phyloP scores from a whole-genome alignment of 1,140 invertebrate genomes.

The Dendrolimus kikuchii region DNA sequence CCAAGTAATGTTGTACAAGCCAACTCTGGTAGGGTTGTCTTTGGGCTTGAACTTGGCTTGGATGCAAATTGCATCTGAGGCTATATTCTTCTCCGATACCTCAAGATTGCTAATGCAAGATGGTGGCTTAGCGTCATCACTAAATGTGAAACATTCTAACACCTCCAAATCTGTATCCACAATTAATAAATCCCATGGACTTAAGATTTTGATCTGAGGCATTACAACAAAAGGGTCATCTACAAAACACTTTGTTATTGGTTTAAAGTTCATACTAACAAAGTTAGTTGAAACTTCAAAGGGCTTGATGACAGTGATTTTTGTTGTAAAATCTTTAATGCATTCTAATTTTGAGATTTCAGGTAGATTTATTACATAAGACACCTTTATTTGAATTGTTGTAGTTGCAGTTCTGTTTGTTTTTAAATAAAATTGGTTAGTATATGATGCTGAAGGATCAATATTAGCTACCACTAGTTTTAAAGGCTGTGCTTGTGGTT shows the following conservation, averaged over 20 bases:
- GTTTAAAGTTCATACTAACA: slow-evolving; percentile 77
- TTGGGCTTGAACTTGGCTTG: slow-evolving; percentile 59
- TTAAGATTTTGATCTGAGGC: slow-evolving; percentile 78
- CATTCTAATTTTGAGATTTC: slow-evolving; percentile 58
- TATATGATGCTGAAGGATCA: slow-evolving; percentile 41
- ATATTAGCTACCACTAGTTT: slow-evolving; percentile 51
- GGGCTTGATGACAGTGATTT: slow-evolving; percentile 78
- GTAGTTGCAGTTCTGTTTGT: slow-evolving; percentile 75
- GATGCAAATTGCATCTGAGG: slow-evolving; percentile 62
- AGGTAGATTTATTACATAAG: slow-evolving; percentile 53
- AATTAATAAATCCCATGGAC: slow-evolving; percentile 80
- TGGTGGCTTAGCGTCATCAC: slow-evolving; percentile 37
- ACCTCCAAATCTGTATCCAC: slow-evolving; percentile 77
- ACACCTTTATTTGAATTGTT: slow-evolving; percentile 73
- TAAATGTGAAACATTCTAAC: slow-evolving; percentile 56
- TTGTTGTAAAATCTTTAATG: slow-evolving; percentile 75
- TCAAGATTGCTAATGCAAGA: slow-evolving; percentile 56
- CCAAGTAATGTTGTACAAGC: slow-evolving; percentile 84
- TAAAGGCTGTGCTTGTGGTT: slow-evolving; percentile 61
- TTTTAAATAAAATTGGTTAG: slow-evolving; percentile 72
- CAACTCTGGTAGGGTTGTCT: slow-evolving; percentile 75
- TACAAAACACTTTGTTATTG: slow-evolving; percentile 77
- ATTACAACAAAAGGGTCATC: slow-evolving; percentile 80
- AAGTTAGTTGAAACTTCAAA: slow-evolving; percentile 81
- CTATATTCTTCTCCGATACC: slow-evolving; percentile 57